Conservation (phyloP, 2,113 vertebrate species). For the Papio anubis region DNA sequence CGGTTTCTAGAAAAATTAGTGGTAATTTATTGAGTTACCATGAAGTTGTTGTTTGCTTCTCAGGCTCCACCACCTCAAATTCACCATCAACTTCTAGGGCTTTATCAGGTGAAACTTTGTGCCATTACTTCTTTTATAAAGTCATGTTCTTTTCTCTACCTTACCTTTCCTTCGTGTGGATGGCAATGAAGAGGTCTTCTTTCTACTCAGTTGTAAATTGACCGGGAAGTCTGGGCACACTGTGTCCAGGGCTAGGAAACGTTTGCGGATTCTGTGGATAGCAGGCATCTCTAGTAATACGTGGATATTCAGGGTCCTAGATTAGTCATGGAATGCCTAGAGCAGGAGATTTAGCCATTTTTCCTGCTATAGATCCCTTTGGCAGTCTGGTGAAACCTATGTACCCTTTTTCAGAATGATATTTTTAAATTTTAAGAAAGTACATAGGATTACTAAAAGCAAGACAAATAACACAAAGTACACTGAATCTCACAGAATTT, state of each 20-base stretch:
- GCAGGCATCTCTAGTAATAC: neutral
- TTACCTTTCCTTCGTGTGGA: neutral
- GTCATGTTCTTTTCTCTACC: neutral
- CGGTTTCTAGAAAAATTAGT: slow-evolving; percentile 38
- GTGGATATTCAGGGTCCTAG: neutral
- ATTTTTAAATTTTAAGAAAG: neutral
- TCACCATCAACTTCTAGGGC: neutral
- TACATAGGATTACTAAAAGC: neutral
- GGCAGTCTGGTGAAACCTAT: neutral
- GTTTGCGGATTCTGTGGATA: neutral
- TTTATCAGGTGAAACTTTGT: neutral
- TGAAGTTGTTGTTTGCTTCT: neutral
- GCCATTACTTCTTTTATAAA: neutral
- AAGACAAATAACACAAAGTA: neutral
- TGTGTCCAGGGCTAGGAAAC: neutral
- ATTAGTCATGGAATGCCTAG: neutral
- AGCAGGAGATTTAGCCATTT: neutral
- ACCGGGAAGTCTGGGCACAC: neutral
- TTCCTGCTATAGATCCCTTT: neutral
- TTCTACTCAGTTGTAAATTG: neutral
- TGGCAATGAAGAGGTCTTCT: neutral
- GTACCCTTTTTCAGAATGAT: neutral
- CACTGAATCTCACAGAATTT: neutral
- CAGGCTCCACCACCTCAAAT: neutral
- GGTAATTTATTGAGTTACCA: neutral